Evolutionary conservation across 1,140 invertebrate species (phyloP), one percentile per base, ranked within the genome.

Genomic region (Drosophila setifemur): DNA sequence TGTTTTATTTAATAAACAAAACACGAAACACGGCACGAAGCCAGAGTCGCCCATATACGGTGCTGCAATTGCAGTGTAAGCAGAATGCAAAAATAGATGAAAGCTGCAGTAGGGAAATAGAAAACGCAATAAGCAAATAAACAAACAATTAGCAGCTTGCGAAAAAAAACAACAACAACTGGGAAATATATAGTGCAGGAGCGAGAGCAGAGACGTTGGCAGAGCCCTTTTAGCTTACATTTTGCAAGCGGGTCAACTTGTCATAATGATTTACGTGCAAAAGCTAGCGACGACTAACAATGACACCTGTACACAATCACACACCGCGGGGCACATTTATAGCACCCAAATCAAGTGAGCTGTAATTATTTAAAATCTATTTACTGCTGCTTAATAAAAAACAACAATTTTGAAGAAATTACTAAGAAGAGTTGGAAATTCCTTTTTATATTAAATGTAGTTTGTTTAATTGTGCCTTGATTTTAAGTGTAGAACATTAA

Each of bases 181-280:
- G 43, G 44, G n/a, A 25, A 57, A 23, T 42, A 21, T 19, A 39
- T 14, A 40, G 23, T 49, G 21, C 52, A 42, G 33, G 16, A 33
- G 28, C 29, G n/a, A n/a, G n/a, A 21, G 21, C 47, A 53, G 68
- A 52, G 55, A 60, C 53, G 49, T 28, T 55, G 64, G 50, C 19
- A 40, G 61, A 19, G 57, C 61, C 61, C 61, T 49, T 64, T 63
- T 26, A 31, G 52, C 33, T 54, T 47, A 19, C 54, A 43, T 73
- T 67, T 83, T 58, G 58, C 68, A 85, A 83, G 70, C 79, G 63
- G 79, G 79, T 83, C 79, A 83, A 79, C 79, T 83, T 85, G 79
- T 85, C 79, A 83, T 66, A 73, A 82, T 73, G 74, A 82, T 77
- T 83, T 77, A 82, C 68, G 69, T 77, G 47, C 66, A 58, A 40